phyloP scores from a whole-genome alignment of 2,888 invertebrate genomes.

The Brachypalpus laphriformis region DNA sequence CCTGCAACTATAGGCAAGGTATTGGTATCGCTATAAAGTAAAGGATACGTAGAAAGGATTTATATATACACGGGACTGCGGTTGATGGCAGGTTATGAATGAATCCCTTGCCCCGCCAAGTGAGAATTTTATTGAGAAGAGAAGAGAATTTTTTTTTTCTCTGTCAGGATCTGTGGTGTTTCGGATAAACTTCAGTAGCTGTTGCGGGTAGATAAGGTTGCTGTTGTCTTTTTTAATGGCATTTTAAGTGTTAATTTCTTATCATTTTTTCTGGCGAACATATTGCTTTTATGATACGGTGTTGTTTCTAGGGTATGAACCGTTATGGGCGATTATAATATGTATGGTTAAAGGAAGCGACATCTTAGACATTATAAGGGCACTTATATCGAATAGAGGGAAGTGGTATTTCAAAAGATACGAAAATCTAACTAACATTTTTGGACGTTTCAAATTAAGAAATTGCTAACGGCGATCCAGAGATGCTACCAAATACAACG shows the following conservation, averaged over 20 bases:
- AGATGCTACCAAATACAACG: too few species aligned
- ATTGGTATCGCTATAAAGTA: background rate
- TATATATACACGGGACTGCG: background rate
- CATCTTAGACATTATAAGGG: background rate
- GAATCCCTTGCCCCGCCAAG: background rate
- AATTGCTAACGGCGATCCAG: too few species aligned
- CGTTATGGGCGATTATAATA: slow-evolving; percentile 13
- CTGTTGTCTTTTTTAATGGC: slow-evolving; percentile 29
- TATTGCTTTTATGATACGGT: background rate
- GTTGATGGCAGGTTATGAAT: background rate
- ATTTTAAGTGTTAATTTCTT: slow-evolving; percentile 32
- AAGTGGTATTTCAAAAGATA: too few species aligned
- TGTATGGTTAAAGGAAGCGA: background rate
- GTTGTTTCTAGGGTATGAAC: background rate
- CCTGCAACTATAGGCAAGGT: background rate
- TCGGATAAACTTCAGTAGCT: background rate
- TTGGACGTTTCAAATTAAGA: too few species aligned
- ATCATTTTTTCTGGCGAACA: background rate
- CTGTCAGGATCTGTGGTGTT: background rate
- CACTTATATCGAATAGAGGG: too few species aligned
- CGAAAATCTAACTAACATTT: too few species aligned
- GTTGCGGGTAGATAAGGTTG: background rate
- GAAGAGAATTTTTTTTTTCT: background rate
- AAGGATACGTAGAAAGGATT: slow-evolving; percentile 10
- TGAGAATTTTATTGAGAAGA: background rate